A percentile compares a stretch with the other conserved stretches of the same genome.
Conservation (phyloP, 2,797 vertebrate species). For the Oreochromis grahami region DNA sequence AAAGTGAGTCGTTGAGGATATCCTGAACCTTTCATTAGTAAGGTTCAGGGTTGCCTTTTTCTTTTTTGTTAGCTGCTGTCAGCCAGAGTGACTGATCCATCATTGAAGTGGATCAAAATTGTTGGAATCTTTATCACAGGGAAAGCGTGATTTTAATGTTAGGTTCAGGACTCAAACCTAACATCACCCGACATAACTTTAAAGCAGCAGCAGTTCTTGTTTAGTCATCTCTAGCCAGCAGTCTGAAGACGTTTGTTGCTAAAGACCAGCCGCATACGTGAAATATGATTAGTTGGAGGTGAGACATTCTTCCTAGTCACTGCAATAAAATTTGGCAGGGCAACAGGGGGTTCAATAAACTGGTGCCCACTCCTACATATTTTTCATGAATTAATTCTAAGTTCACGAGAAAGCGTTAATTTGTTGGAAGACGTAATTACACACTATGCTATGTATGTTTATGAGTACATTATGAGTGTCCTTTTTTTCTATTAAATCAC, state of each 20-base stretch:
- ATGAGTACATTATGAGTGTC: neutral
- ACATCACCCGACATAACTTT: neutral
- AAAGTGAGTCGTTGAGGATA: neutral
- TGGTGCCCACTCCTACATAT: neutral
- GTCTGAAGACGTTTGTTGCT: neutral
- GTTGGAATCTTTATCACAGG: neutral
- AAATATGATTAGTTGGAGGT: neutral
- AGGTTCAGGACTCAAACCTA: neutral
- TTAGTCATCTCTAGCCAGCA: neutral
- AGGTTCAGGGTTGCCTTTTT: neutral
- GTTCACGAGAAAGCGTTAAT: neutral
- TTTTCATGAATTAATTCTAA: neutral
- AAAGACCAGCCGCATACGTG: neutral
- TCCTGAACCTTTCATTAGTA: neutral
- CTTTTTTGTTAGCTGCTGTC: neutral
- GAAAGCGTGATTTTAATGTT: neutral
- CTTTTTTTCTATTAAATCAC: neutral
- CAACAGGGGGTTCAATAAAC: neutral
- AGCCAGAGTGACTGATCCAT: neutral
- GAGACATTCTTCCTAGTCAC: neutral
- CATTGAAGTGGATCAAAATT: neutral
- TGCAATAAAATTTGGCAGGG: neutral
- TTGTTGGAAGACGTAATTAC: neutral
- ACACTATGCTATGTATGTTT: neutral
- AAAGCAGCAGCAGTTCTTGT: neutral